These are phyloP conservation scores for Mesorhabditis spiculigera DNA, from an alignment of 2,888 invertebrate genomes.

Conservation along the genomic window DNA sequence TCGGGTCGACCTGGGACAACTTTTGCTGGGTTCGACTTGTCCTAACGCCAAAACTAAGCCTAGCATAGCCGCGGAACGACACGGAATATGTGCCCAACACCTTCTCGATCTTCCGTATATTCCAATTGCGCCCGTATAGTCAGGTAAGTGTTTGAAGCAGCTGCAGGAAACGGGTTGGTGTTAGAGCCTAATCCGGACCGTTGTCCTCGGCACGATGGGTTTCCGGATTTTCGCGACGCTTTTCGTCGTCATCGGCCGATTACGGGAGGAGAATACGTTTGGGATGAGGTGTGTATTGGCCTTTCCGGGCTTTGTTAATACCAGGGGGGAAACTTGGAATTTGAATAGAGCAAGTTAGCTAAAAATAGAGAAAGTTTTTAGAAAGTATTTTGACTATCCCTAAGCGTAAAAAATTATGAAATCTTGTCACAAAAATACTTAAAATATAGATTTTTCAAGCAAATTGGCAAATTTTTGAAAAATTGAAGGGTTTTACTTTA, in stretches of 20 bases:
- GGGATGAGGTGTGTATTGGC: not conserved
- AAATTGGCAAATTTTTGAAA: not conserved
- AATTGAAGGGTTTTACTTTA: not conserved
- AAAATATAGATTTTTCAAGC: not conserved
- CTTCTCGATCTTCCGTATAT: not conserved
- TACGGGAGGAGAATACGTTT: not conserved
- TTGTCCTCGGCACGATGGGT: constrained; percentile 2
- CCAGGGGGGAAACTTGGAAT: too few species aligned
- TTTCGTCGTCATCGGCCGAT: not conserved
- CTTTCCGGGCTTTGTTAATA: too few species aligned
- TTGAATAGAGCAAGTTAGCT: too few species aligned
- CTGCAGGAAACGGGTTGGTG: too few species aligned
- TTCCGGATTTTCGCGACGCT: constrained; percentile 2
- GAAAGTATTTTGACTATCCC: too few species aligned
- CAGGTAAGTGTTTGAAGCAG: not conserved
- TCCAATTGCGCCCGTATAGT: not conserved
- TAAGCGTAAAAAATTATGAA: too few species aligned
- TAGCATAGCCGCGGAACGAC: not conserved
- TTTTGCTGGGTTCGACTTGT: not conserved
- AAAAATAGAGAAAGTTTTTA: too few species aligned
- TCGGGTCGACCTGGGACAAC: not conserved
- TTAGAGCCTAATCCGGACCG: not conserved
- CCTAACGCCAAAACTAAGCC: not conserved
- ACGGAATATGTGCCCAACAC: not conserved
- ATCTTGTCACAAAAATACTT: too few species aligned